These are phyloP conservation scores for Polypterus senegalus DNA, from an alignment of 2,113 vertebrate species.

Conservation along the genomic window DNA sequence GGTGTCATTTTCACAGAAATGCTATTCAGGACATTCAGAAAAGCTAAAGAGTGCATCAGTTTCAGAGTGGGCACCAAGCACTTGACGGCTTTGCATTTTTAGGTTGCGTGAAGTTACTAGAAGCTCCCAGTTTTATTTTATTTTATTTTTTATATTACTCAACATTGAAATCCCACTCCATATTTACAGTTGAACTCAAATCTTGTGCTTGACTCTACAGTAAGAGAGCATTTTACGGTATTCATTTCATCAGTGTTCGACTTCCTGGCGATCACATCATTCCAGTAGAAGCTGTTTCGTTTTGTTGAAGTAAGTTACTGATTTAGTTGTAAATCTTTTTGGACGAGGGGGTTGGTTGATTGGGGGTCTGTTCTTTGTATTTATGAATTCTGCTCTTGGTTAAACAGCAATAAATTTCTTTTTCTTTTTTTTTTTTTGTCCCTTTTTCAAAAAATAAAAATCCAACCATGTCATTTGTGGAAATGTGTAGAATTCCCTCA, in stretches of 20 bases:
- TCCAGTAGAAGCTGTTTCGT: background rate
- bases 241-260: no score
- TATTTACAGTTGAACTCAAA: no score
- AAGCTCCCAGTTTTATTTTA: background rate
- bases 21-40: background rate
- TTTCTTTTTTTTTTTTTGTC: background rate
- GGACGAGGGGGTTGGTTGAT: background rate
- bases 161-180: background rate
- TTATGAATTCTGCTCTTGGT: slow-evolving; percentile 25
- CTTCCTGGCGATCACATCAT: background rate
- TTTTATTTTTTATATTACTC: background rate
- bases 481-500: no score
- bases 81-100: background rate
- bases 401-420: slow-evolving; percentile 31
- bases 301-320: no score
- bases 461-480: no score
- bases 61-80: no score
- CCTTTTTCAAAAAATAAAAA: no score
- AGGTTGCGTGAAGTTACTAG: background rate
- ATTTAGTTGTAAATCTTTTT: background rate
- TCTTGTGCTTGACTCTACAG: no score
- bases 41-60: no score
- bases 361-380: slow-evolving; percentile 13
- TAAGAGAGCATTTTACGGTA: no score
- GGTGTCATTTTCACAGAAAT: background rate